Evolutionary conservation across 2,888 invertebrate genomes (phyloP), one percentile per base, ranked within the genome.

Genomic region (Plebejus argus): DNA sequence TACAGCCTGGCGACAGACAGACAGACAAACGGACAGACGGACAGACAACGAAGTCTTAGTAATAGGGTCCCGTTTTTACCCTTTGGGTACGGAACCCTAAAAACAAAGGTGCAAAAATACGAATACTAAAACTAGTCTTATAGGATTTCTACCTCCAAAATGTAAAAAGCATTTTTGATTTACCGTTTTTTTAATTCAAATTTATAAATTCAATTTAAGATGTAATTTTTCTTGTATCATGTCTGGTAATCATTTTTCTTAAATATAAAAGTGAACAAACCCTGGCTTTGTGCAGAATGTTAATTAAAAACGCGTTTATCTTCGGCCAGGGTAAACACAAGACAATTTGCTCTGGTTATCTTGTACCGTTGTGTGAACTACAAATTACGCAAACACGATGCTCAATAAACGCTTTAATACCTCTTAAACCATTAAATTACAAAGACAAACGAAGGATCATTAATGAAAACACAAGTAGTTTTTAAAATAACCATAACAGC

Each of bases 351-450:
- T 66, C 66, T 15, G 66, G 28, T 28, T 66, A 66, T 66, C 66
- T 66, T 66, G 28, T 33, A 28, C 66, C 66, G 66, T 66, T 66
- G 66, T 66, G 66, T 66, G 28, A 28, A 66, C 28, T 66, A 33
- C 66, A 33, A 66, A 66, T 28, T 66, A 66, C 28, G 28, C 33
- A 66, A 66, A 66, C 66, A 66, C 28, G 61, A 61, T 6, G 15
- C 28, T 66, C 4, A 66, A 66, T 2, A 28, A 2, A n/a, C 15
- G 12, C 28, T 66, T 66, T 28, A 35, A 18, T 18, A 35, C 70
- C 28, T 20, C 35, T 35, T 70, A 70, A 70, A 35, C 8, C 33
- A 35, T 18, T 70, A 18, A 70, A 70, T 28, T 12, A 70, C 35
- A 70, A 70, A 70, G 7, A n/a, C 70, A n/a, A 70, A 33, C 15